Base-by-base conservation (phyloP, 2,888 invertebrate species). In the Philaethria dido region DNA sequence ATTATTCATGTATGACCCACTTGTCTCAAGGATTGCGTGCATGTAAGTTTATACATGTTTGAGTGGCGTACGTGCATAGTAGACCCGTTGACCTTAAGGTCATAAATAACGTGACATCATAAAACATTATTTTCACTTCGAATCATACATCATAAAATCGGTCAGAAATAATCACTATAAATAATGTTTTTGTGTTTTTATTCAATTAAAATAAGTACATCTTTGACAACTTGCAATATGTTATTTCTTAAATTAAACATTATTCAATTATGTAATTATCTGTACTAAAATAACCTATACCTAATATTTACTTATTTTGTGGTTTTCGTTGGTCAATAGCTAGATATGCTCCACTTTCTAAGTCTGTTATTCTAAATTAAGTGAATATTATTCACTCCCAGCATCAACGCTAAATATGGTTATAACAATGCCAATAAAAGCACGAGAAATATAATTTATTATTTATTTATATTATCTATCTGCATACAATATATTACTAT, bases 21-120 rank as follows among this genome's bases (percentile, higher is more conserved):
- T 72, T 70, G 68, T 69, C 72, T 69, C 73, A 60, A 64, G 64
- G 67, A 68, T 72, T 69, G 70, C 73, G 73, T 69, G 77, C 74
- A 73, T 71, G 64, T 73, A 66, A 75, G 73, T 74, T 72, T 72
- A 73, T 78, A 73, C 74, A 78, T 78, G 73, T 78, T 78, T 79
- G 74, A 78, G 68, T 65, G 66, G 73, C 68, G 62, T 66, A 66
- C 73, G 72, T 74, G 72, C 72, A 73, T 71, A 73, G 47, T 22
- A 65, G 60, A 54, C 25, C 50, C 59, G 45, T 29, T 36, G 36
- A 18, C 39, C 18, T 13, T 18, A n/a, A 54, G 13, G 3, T 29
- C 29, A 54, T 18, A 42, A 45, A 42, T 54, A 20, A 44, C 33
- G n/a, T 6, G 14, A 42, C 16, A 42, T 22, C 13, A 25, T 36